These are phyloP conservation scores for Micromesistius poutassou DNA, from an alignment of 2,797 vertebrate species.

Conservation along the genomic window DNA sequence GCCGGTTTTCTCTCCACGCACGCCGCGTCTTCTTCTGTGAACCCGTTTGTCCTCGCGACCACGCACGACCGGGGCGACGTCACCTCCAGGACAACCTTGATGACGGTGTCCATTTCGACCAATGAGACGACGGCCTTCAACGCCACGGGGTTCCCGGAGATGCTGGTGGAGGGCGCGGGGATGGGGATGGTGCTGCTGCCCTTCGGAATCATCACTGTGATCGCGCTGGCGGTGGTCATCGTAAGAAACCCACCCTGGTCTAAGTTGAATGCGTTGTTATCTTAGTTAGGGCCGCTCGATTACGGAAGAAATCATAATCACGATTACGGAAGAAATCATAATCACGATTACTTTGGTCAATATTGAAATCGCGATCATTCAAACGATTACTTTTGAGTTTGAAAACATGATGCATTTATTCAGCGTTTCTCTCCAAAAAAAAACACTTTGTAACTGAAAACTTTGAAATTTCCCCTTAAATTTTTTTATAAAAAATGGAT, in stretches of 20 bases:
- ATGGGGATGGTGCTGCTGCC: slow-evolving; percentile 89
- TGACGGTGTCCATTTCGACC: slow-evolving; percentile 70
- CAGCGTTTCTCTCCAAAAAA: no score
- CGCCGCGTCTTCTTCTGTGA: slow-evolving; percentile 47
- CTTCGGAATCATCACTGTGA: slow-evolving; percentile 92
- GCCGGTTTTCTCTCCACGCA: slow-evolving; percentile 51
- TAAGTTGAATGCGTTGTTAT: neutral
- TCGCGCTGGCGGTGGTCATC: slow-evolving; percentile 89
- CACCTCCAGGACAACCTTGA: slow-evolving; percentile 59
- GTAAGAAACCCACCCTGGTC: slow-evolving; percentile 72
- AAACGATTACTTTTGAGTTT: no score
- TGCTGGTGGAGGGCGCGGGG: slow-evolving; percentile 65
- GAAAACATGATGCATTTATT: no score
- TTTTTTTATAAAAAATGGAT: no score
- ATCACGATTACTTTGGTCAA: no score
- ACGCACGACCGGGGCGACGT: slow-evolving; percentile 53
- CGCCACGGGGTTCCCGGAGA: slow-evolving; percentile 79
- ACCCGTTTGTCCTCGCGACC: slow-evolving; percentile 52
- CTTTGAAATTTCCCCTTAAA: no score
- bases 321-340: no score
- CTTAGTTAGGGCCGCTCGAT: neutral
- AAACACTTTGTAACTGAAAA: no score
- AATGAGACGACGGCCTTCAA: slow-evolving; percentile 82
- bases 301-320: no score
- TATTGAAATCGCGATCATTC: no score